phyloP scores from a whole-genome alignment of 1,140 invertebrate species.

The Melipona quadrifasciata region DNA sequence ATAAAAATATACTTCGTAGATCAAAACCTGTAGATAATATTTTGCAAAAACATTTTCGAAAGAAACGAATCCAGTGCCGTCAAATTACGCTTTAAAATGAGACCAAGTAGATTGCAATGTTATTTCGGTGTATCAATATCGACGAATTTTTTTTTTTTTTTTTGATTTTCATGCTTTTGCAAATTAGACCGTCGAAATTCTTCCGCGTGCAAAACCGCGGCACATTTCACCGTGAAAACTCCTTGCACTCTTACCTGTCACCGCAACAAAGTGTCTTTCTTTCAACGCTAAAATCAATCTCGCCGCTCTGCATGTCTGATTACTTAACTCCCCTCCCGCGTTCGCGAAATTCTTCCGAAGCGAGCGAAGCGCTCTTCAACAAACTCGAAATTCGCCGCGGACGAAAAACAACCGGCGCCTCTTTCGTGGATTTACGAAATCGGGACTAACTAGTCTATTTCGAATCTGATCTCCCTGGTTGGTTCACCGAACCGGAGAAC shows the following conservation, averaged over 20 bases:
- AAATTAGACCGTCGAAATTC: neutral
- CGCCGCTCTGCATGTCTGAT: no score
- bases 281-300: neutral
- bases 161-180: neutral
- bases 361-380: no score
- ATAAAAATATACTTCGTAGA: no score
- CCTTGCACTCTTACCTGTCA: neutral
- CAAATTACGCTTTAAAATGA: no score
- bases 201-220: neutral
- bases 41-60: no score
- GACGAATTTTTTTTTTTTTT: neutral
- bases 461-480: slow-evolving; percentile 48
- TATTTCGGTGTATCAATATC: no score
- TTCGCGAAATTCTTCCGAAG: neutral
- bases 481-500: slow-evolving; percentile 48
- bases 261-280: neutral
- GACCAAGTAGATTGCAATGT: no score
- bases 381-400: no score
- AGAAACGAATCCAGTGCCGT: no score
- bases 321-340: no score
- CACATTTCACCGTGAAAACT: neutral
- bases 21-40: no score
- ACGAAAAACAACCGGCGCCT: neutral
- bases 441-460: slow-evolving; percentile 37
- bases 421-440: neutral